phyloP scores from a whole-genome alignment of 2,113 vertebrate genomes.

The Amblyornis subalaris region DNA sequence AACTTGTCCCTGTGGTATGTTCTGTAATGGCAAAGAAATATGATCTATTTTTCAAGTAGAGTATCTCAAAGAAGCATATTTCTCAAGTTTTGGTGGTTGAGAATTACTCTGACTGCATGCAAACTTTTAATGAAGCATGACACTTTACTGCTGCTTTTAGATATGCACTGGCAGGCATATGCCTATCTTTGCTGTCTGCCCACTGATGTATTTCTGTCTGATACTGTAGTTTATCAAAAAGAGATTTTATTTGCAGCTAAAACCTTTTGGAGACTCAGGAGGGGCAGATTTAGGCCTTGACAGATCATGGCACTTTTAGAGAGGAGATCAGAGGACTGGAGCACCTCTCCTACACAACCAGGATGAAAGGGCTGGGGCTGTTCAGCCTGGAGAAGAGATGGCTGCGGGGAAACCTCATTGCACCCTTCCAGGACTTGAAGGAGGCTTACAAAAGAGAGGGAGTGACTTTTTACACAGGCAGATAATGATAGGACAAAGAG shows the following conservation, averaged over 20 bases:
- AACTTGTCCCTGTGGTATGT: neutral
- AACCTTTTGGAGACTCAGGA: neutral
- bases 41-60: neutral
- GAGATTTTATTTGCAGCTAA: neutral
- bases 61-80: neutral
- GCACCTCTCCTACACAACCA: neutral
- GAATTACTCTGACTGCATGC: neutral
- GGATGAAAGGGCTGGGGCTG: neutral
- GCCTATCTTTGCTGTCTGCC: neutral
- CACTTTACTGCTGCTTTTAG: neutral
- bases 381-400: neutral
- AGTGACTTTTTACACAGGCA: neutral
- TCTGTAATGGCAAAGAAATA: neutral
- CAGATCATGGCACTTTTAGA: neutral
- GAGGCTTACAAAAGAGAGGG: neutral
- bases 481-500: neutral
- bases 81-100: neutral
- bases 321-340: neutral
- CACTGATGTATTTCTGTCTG: neutral
- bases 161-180: neutral
- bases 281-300: neutral
- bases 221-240: neutral
- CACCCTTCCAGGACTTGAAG: neutral
- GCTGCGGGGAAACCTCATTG: neutral
- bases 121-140: neutral